Percentiles rank a stretch among this genome's conserved stretches.
These are phyloP conservation scores for Zosterops borbonicus DNA, from an alignment of 2,113 vertebrate species.

Conservation along the genomic window DNA sequence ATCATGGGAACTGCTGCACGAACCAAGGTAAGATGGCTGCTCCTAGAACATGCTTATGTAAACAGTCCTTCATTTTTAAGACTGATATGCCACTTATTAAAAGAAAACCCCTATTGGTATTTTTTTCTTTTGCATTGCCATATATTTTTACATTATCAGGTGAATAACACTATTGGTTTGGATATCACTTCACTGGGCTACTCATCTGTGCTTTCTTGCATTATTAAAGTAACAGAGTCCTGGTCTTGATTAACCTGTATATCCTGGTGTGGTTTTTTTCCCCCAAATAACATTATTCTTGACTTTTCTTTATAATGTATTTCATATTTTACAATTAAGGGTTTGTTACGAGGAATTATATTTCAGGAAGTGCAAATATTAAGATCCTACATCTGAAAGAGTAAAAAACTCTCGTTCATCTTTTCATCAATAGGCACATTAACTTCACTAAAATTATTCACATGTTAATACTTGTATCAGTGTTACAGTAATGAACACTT, in stretches of 20 bases:
- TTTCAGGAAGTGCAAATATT: not conserved
- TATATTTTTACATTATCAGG: not conserved
- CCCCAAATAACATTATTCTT: not conserved
- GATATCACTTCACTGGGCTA: not conserved
- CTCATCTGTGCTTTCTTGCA: not conserved
- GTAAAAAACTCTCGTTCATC: not conserved
- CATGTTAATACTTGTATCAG: not conserved
- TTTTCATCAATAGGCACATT: not conserved
- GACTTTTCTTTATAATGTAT: not conserved
- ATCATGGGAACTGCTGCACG: not conserved
- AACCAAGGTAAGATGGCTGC: not conserved
- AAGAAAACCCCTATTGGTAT: not conserved
- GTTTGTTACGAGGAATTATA: not conserved
- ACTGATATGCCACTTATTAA: not conserved
- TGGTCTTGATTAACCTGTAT: not conserved
- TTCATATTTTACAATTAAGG: not conserved
- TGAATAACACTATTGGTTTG: constrained; percentile 11
- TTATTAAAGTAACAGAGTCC: not conserved
- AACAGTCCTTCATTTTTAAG: not conserved
- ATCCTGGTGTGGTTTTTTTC: not conserved
- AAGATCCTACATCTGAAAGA: not conserved
- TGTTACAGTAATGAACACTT: not conserved
- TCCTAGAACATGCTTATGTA: not conserved
- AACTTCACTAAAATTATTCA: not conserved
- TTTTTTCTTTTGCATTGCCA: not conserved